Base-by-base conservation (phyloP, 2,113 vertebrate genomes). In the Panthera leo region DNA sequence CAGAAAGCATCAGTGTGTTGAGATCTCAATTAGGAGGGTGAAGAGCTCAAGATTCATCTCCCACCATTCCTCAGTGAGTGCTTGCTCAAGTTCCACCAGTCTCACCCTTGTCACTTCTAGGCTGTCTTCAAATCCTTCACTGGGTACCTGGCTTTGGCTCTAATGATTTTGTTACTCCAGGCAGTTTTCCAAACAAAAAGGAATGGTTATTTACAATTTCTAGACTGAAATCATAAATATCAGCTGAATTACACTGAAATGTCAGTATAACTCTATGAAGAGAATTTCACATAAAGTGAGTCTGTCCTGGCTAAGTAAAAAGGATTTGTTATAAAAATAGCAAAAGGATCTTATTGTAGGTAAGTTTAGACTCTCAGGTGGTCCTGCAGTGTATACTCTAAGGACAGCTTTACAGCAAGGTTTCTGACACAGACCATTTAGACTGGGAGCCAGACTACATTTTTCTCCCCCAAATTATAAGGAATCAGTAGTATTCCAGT, bases 101-200 rank as follows among this genome's bases (percentile, higher is more conserved):
- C 53, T 34, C 29, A 68, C 36, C 29, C 86, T 42, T 76, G 65
- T 94, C 91, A 85, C 58, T 85, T n/a, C 36, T 11, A 89, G 65
- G 82, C 76, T 45, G 15, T 31, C 58, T 82, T 94, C 75, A 85
- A 68, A 36, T 61, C 83, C 63, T 80, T 91, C 83, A 83, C 61
- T 82, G 51, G 31, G 63, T 53, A 90, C 63, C 29, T 85, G 95
- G 79, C 53, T 55, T 83, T 53, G n/a, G 34, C 45, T 75, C 27
- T 80, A 94, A 68, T 91, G 84, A 79, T 80, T 89, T 5, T 87
- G 61, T 83, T 93, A 92, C 83, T 96, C 39, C 87, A 85, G 90
- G 90, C 90, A 95, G 75, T 84, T 95, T 97, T 96, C 94, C 95
- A 96, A 97, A 95, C 82, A 96, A 92, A 97, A 97, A 96, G 10